Evolutionary conservation across 2,113 vertebrate genomes (phyloP).

Genomic region (Carassius auratus): DNA sequence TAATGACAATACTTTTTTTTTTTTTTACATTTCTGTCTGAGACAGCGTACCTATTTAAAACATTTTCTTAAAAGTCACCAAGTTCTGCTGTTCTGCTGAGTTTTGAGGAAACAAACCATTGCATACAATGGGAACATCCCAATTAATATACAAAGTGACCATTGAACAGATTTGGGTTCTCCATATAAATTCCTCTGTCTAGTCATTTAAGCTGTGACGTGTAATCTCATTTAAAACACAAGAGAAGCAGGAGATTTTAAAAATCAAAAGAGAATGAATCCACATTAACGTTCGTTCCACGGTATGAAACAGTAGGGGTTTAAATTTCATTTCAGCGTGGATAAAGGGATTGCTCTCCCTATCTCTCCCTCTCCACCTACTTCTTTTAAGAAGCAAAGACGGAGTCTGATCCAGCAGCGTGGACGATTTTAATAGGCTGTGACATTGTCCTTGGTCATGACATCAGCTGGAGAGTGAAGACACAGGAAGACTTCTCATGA

Average conservation of each 20-base stretch:
- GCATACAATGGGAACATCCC: neutral
- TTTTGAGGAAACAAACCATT: neutral
- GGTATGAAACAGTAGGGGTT: slow-evolving; percentile 18
- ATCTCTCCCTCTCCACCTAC: neutral
- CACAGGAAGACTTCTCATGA: slow-evolving; percentile 17
- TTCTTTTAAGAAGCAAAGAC: slow-evolving; percentile 23
- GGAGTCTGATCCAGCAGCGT: slow-evolving; percentile 29
- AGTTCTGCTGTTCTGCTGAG: neutral
- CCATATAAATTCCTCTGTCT: slow-evolving; percentile 7
- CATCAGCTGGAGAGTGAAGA: slow-evolving; percentile 27
- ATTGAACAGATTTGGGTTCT: neutral
- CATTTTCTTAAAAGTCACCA: neutral
- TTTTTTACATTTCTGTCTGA: neutral
- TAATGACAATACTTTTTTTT: neutral
- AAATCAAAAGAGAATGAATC: slow-evolving; percentile 37
- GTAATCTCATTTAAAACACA: slow-evolving; percentile 47
- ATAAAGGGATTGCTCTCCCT: slow-evolving; percentile 39
- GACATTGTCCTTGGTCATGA: slow-evolving; percentile 44
- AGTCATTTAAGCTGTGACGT: slow-evolving; percentile 31
- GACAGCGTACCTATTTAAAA: neutral
- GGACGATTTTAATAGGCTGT: slow-evolving; percentile 43
- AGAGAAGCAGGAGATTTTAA: slow-evolving; percentile 39
- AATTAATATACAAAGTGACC: slow-evolving; percentile 24
- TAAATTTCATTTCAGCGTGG: slow-evolving; percentile 43
- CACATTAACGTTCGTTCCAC: slow-evolving; percentile 19